phyloP scores from a whole-genome alignment of 2,113 vertebrate species.

The Etia nguti region DNA sequence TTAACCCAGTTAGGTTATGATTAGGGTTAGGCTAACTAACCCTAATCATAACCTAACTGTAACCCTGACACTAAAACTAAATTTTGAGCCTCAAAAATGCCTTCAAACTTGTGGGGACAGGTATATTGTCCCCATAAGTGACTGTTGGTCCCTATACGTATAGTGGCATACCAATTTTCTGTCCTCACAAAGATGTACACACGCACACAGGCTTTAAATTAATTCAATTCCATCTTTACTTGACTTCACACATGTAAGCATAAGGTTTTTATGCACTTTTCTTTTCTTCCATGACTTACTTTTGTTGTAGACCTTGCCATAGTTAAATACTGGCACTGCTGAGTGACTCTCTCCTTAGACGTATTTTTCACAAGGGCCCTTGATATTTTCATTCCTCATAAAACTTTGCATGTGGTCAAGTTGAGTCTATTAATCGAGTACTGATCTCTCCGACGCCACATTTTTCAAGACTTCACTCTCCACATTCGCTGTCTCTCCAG shows the following conservation, averaged over 20 bases:
- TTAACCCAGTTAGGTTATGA: too few relatives aligned
- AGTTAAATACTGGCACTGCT: constrained; percentile 45
- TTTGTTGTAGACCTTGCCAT: constrained; percentile 63
- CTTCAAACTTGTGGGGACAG: neutral
- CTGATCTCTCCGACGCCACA: constrained; percentile 29
- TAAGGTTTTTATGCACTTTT: constrained; percentile 72
- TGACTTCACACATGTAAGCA: constrained; percentile 54
- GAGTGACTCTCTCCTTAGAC: neutral
- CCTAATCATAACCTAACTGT: neutral
- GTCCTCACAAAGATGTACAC: constrained; percentile 14
- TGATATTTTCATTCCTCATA: neutral
- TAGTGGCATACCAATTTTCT: neutral
- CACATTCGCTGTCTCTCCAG: neutral
- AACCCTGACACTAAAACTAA: neutral
- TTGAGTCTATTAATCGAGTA: constrained; percentile 44
- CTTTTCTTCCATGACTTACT: constrained; percentile 71
- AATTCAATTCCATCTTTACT: constrained; percentile 3
- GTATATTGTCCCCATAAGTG: neutral
- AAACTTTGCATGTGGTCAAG: constrained; percentile 25
- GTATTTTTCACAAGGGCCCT: neutral
- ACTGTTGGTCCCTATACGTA: neutral
- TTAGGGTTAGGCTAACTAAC: too few relatives aligned
- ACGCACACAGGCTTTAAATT: constrained; percentile 61
- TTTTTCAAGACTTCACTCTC: constrained; percentile 4
- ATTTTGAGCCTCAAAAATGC: neutral